These are phyloP conservation scores for Heliopora coerulea DNA, from an alignment of 92 coral and sea anemone genomes.

Conservation along the genomic window DNA sequence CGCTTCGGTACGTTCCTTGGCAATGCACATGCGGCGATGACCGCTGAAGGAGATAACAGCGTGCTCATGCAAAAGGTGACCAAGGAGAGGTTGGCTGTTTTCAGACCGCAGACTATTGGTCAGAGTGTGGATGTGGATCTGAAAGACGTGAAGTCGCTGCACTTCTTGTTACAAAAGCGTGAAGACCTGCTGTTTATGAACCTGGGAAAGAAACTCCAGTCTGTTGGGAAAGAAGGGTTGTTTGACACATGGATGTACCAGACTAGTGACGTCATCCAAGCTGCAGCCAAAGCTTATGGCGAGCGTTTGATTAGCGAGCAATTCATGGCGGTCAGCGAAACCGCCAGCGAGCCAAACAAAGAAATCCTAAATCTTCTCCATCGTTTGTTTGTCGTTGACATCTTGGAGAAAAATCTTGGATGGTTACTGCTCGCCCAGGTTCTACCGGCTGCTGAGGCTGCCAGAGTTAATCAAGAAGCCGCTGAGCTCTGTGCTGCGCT, in stretches of 20 bases:
- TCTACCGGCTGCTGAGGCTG: conserved; percentile 63
- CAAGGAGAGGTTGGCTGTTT: conserved; percentile 64
- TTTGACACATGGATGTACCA: conserved; percentile 81
- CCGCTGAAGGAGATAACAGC: conserved; percentile 89
- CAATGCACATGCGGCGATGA: conserved; percentile 82
- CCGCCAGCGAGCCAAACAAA: conserved; percentile 60
- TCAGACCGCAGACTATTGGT: conserved; percentile 52
- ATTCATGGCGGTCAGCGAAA: conserved; percentile 54
- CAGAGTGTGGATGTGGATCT: conserved; percentile 56
- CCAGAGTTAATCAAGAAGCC: conserved; percentile 60
- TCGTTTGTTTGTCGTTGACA: conserved; percentile 62
- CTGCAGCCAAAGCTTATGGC: conserved; percentile 74
- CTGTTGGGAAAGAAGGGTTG: conserved; percentile 69
- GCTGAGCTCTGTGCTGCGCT: conserved; percentile 73
- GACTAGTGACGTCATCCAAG: conserved; percentile 71
- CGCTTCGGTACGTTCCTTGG: conserved; percentile 71
- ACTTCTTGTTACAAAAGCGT: conserved; percentile 57
- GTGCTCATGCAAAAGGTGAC: conserved; percentile 90
- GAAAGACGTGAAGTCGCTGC: conserved; percentile 53
- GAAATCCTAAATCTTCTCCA: conserved; percentile 61
- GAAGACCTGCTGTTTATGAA: conserved; percentile 63
- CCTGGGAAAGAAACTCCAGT: conserved; percentile 69
- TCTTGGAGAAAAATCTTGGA: conserved; percentile 65
- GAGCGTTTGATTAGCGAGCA: conserved; percentile 73
- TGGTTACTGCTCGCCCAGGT: conserved; percentile 66